Percentiles rank a stretch among this genome's conserved stretches.
Conservation (phyloP, 2,888 invertebrate species). For the Meloe dianella region DNA sequence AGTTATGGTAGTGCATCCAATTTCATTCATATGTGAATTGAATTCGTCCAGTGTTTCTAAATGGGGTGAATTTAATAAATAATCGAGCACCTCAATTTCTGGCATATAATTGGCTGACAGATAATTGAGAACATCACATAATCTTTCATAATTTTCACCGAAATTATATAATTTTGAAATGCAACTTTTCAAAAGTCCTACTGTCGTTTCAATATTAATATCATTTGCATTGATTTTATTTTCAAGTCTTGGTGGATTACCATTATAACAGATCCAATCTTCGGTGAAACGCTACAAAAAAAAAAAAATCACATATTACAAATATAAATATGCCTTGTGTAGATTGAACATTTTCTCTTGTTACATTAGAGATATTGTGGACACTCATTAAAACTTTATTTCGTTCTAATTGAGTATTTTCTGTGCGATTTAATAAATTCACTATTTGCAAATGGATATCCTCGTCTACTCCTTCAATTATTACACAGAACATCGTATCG, state of each 20-base stretch:
- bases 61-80: background rate
- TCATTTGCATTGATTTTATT: conserved; percentile 35
- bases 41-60: background rate
- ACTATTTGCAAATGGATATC: conserved; percentile 14
- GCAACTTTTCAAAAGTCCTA: conserved; percentile 37
- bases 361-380: conserved; percentile 17
- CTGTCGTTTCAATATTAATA: conserved; percentile 34
- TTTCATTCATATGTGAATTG: background rate
- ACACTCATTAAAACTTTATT: conserved; percentile 18
- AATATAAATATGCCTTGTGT: no score
- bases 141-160: conserved; percentile 17
- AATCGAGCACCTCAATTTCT: background rate
- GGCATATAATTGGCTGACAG: background rate
- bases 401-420: background rate
- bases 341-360: conserved; percentile 16
- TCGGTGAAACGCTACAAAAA: conserved; percentile 40
- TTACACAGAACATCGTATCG: conserved; percentile 62
- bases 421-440: background rate
- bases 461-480: conserved; percentile 56
- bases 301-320: background rate
- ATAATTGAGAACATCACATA: background rate
- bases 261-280: conserved; percentile 38
- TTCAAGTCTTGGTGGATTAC: conserved; percentile 37
- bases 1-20: background rate
- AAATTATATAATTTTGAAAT: conserved; percentile 38